Evolutionary conservation across 2,113 vertebrate genomes (phyloP).

Genomic region (Tetrax tetrax): DNA sequence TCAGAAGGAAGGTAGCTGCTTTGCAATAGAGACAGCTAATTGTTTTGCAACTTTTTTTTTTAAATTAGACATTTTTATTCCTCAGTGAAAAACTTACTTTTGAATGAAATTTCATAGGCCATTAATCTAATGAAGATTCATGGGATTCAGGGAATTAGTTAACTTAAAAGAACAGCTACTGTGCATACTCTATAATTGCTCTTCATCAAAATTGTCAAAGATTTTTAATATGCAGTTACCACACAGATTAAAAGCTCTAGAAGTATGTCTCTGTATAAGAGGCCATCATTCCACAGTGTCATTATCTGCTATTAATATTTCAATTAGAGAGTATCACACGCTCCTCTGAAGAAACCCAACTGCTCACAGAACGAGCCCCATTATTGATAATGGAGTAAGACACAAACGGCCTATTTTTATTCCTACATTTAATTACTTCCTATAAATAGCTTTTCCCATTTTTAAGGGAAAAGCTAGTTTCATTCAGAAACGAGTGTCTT

Average conservation of each 20-base stretch:
- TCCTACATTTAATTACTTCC: not conserved
- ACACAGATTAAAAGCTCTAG: constrained; percentile 31
- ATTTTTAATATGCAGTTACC: constrained; percentile 37
- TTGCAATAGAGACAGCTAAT: not conserved
- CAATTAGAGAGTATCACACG: not conserved
- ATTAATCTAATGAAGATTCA: not conserved
- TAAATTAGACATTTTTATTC: not conserved
- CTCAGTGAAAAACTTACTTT: not conserved
- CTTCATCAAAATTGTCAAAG: constrained; percentile 14
- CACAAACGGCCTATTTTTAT: not conserved
- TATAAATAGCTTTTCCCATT: not conserved
- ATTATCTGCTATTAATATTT: constrained; percentile 56
- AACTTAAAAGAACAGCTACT: constrained; percentile 13
- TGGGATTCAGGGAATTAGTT: not conserved
- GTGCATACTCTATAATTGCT: not conserved
- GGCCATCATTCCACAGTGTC: not conserved
- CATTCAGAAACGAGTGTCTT: not conserved
- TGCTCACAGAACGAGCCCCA: not conserved
- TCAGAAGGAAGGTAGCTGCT: not conserved
- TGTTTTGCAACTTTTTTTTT: not conserved
- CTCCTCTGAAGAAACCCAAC: not conserved
- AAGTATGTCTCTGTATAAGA: not conserved
- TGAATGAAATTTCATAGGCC: not conserved
- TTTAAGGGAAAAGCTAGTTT: not conserved
- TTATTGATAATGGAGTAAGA: not conserved